These are phyloP conservation scores for Campylorhamphus procurvoides DNA, from an alignment of 2,113 vertebrate species.

Conservation along the genomic window DNA sequence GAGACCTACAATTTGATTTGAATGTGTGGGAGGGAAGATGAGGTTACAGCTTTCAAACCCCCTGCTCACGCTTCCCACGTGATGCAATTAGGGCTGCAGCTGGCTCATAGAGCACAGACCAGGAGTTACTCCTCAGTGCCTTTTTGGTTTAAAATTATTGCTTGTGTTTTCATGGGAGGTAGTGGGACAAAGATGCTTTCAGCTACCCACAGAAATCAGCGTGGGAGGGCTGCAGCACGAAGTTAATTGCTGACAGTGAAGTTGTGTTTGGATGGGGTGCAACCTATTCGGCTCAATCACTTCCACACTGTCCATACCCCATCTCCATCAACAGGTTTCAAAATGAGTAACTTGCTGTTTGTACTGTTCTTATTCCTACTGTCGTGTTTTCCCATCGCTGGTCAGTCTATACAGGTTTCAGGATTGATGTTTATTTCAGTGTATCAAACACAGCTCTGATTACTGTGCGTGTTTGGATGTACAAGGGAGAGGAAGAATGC, in stretches of 20 bases:
- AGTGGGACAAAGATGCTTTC: conserved; percentile 3
- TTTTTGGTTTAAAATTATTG: conserved; percentile 24
- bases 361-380: background rate
- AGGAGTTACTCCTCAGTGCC: background rate
- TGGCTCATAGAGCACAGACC: background rate
- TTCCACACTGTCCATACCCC: background rate
- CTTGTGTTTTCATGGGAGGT: background rate
- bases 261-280: background rate
- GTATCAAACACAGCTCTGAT: background rate
- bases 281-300: background rate
- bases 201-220: background rate
- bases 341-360: background rate
- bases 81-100: conserved; percentile 32
- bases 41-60: conserved; percentile 44
- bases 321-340: background rate
- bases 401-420: background rate
- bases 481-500: background rate
- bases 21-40: conserved; percentile 46
- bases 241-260: conserved; percentile 4
- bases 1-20: conserved; percentile 15
- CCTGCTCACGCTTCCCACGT: background rate
- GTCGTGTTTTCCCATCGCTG: background rate
- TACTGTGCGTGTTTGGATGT: background rate
- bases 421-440: background rate
- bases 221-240: background rate